Conservation (phyloP, 2,888 invertebrate species). For the Oithona nana region DNA sequence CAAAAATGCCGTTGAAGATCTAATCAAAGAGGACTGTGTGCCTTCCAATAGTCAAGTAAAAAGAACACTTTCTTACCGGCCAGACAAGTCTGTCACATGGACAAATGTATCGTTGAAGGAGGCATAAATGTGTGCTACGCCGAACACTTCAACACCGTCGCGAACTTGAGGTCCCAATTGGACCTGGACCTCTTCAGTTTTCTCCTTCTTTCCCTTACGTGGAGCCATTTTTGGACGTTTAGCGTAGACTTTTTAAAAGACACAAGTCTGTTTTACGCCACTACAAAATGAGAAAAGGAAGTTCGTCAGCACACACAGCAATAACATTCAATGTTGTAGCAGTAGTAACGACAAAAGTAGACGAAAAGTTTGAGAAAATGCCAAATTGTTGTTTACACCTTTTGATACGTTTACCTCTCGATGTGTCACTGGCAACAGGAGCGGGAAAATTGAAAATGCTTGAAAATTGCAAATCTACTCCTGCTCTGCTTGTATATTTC, state of each 20-base stretch:
- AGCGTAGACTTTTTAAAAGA: background rate
- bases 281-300: background rate
- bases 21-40: background rate
- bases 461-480: too few relatives aligned
- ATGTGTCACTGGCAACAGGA: too few relatives aligned
- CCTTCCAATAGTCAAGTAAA: too few relatives aligned
- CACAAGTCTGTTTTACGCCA: background rate
- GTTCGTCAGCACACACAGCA: background rate
- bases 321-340: too few relatives aligned
- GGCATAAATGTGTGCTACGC: conserved; percentile 97
- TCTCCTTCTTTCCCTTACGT: conserved; percentile 85
- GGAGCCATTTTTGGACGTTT: conserved; percentile 56
- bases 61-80: conserved; percentile 68
- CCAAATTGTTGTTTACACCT: too few relatives aligned
- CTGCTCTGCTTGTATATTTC: too few relatives aligned
- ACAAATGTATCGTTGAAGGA: conserved; percentile 99
- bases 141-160: conserved; percentile 93
- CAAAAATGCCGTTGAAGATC: background rate
- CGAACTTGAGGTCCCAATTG: conserved; percentile 87
- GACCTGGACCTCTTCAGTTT: conserved; percentile 80
- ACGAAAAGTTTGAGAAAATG: too few relatives aligned
- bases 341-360: too few relatives aligned
- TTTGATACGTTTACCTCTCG: too few relatives aligned
- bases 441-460: too few relatives aligned
- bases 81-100: conserved; percentile 96